Conservation (phyloP, 2,888 invertebrate genomes). For the Spilarctia lutea region DNA sequence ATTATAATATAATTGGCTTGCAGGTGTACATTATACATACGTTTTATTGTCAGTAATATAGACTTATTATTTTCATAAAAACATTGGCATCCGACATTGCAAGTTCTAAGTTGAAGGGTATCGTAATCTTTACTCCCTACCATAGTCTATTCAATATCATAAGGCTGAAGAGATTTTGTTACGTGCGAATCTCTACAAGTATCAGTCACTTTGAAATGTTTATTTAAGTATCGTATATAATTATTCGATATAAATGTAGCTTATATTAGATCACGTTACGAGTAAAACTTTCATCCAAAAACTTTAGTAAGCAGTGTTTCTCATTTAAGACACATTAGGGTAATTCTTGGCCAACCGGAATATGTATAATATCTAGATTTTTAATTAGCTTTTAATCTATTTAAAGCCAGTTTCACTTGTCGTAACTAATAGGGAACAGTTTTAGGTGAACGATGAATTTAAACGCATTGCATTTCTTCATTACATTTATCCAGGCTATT, state of each 20-base stretch:
- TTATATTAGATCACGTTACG: background rate
- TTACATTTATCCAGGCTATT: background rate
- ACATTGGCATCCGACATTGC: background rate
- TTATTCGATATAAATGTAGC: background rate
- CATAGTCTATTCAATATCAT: background rate
- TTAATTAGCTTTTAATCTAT: background rate
- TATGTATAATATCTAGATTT: background rate
- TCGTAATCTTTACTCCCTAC: background rate
- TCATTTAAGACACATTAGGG: background rate
- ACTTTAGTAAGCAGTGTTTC: background rate
- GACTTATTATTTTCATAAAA: too few relatives aligned
- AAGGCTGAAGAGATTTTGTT: too few relatives aligned
- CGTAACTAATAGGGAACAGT: background rate
- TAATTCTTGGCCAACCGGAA: background rate
- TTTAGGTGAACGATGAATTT: background rate
- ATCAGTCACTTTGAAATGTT: background rate
- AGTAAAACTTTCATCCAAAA: background rate
- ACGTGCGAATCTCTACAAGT: background rate
- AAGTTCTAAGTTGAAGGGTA: background rate
- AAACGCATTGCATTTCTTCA: background rate
- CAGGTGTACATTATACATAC: background rate
- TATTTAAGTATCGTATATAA: background rate
- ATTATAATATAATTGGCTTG: too few relatives aligned
- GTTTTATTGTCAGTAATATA: too few relatives aligned
- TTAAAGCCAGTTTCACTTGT: background rate